Evolutionary conservation across 2,113 vertebrate species (phyloP).

Genomic region (Phalacrocorax carbo): DNA sequence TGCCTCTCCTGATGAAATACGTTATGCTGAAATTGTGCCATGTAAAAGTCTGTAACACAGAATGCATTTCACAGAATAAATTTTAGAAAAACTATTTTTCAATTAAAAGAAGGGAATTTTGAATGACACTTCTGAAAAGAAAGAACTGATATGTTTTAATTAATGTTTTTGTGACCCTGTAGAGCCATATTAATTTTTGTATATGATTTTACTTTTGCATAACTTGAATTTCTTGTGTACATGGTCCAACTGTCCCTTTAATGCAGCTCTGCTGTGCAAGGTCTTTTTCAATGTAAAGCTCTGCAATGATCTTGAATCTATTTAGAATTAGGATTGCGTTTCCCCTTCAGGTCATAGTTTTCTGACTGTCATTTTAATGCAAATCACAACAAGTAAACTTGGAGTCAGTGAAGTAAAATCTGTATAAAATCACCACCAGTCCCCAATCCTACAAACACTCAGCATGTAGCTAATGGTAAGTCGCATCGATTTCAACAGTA

Average conservation of each 20-base stretch:
- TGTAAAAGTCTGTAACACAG: background rate
- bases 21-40: background rate
- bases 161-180: background rate
- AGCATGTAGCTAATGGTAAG: constrained; percentile 42
- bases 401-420: background rate
- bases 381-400: constrained; percentile 23
- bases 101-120: background rate
- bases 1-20: background rate
- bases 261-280: background rate
- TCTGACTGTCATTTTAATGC: background rate
- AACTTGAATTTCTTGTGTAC: background rate
- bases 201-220: background rate
- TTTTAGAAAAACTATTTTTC: background rate
- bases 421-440: background rate
- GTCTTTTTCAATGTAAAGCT: background rate
- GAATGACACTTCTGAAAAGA: background rate
- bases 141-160: background rate
- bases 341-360: background rate
- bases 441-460: constrained; percentile 10
- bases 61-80: background rate
- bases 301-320: background rate
- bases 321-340: background rate
- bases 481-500: constrained; percentile 19
- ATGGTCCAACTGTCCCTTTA: background rate
- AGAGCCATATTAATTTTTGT: background rate